phyloP scores from a whole-genome alignment of 2,888 invertebrate species.

The Odontothrips loti region DNA sequence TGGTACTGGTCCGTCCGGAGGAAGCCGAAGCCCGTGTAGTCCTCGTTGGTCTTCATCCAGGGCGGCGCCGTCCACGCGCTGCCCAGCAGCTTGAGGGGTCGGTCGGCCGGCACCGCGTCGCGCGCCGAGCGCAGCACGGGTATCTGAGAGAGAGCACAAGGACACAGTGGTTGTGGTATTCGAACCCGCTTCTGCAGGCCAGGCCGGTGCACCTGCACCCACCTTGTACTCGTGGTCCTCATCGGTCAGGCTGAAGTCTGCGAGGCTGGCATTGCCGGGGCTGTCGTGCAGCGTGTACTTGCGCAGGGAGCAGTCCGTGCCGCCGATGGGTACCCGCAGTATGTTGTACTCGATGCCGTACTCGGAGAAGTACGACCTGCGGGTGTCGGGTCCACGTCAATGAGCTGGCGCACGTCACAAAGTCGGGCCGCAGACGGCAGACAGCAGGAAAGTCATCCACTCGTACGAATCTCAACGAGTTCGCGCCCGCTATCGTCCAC shows the following conservation, averaged over 20 bases:
- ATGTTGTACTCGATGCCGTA: conserved; percentile 28
- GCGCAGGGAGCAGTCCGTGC: conserved; percentile 28
- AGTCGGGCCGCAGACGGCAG: too few species aligned
- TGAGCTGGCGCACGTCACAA: too few species aligned
- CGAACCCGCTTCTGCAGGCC: background rate
- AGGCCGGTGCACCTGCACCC: background rate
- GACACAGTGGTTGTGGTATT: background rate
- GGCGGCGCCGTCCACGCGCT: conserved; percentile 62
- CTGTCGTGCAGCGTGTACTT: conserved; percentile 24
- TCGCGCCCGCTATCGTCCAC: too few species aligned
- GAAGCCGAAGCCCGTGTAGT: conserved; percentile 49
- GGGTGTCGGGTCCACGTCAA: background rate
- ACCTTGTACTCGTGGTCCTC: conserved; percentile 30
- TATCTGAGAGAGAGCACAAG: too few species aligned
- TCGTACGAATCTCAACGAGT: too few species aligned
- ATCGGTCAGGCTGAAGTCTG: conserved; percentile 11
- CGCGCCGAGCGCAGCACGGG: background rate
- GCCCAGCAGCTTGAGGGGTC: conserved; percentile 50
- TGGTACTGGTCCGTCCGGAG: conserved; percentile 59
- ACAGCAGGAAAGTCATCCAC: too few species aligned
- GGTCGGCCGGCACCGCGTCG: background rate
- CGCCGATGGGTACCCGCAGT: conserved; percentile 6
- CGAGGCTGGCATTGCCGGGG: background rate
- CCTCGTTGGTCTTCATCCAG: conserved; percentile 65
- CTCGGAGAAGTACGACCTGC: conserved; percentile 24